phyloP scores from a whole-genome alignment of 2,113 vertebrate species.

The Tiliqua scincoides region DNA sequence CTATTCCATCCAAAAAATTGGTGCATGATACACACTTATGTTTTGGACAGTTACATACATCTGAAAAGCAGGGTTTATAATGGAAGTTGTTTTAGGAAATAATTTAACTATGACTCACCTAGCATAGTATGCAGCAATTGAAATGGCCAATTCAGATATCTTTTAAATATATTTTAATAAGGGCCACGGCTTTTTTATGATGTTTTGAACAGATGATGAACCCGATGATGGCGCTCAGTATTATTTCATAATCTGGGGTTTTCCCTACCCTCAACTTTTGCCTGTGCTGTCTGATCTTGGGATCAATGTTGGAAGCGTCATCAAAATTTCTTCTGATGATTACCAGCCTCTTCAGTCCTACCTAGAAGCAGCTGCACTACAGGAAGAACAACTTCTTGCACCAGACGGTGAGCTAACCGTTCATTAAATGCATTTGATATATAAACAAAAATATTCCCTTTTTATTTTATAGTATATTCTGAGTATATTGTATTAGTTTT shows the following conservation, averaged over 20 bases:
- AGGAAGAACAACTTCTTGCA: slow-evolving; percentile 43
- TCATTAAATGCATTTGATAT: background rate
- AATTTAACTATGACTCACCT: slow-evolving; percentile 18
- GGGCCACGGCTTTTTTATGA: slow-evolving; percentile 29
- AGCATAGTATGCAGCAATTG: background rate
- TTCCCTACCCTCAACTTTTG: slow-evolving; percentile 83
- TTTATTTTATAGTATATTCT: background rate
- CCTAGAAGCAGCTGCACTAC: slow-evolving; percentile 59
- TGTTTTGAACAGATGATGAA: slow-evolving; percentile 87
- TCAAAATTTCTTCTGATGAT: slow-evolving; percentile 82
- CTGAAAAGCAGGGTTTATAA: background rate
- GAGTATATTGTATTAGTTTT: background rate
- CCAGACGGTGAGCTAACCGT: slow-evolving; percentile 70
- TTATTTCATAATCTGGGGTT: slow-evolving; percentile 88
- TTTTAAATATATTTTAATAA: slow-evolving; percentile 12
- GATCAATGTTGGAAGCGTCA: slow-evolving; percentile 84
- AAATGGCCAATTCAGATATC: background rate
- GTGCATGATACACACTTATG: background rate
- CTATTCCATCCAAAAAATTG: background rate
- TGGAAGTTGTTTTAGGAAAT: background rate
- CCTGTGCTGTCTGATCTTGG: slow-evolving; percentile 80
- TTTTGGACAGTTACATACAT: background rate
- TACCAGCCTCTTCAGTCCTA: slow-evolving; percentile 62
- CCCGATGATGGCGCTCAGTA: slow-evolving; percentile 90
- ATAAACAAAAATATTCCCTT: too few species aligned